phyloP scores from a whole-genome alignment of 2,113 vertebrate genomes.

The Lophius piscatorius region DNA sequence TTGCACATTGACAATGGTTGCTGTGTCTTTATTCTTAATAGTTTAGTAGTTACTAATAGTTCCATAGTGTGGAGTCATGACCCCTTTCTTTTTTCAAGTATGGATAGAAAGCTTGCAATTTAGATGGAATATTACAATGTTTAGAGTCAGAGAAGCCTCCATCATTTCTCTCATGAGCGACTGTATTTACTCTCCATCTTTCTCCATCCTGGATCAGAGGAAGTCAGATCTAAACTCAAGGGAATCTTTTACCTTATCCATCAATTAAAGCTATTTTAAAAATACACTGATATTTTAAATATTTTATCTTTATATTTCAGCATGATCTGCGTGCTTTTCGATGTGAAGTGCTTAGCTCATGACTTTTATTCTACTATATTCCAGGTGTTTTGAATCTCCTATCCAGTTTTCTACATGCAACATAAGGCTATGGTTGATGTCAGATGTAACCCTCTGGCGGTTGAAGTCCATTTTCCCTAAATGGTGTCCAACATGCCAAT shows the following conservation, averaged over 20 bases:
- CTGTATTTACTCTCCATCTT: slow-evolving; percentile 46
- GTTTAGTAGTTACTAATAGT: too few species aligned
- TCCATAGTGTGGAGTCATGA: slow-evolving; percentile 22
- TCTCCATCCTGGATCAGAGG: slow-evolving; percentile 21
- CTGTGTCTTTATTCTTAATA: too few species aligned
- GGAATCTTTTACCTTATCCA: slow-evolving; percentile 24
- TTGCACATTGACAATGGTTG: too few species aligned
- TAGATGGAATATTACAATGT: slow-evolving; percentile 71
- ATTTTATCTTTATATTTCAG: slow-evolving; percentile 15
- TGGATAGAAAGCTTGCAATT: slow-evolving; percentile 45
- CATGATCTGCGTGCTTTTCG: slow-evolving; percentile 1
- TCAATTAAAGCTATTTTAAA: slow-evolving; percentile 44
- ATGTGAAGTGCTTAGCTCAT: background rate
- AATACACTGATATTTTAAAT: slow-evolving; percentile 35
- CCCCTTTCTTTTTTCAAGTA: slow-evolving; percentile 56
- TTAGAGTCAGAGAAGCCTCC: slow-evolving; percentile 51
- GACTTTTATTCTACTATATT: slow-evolving; percentile 16
- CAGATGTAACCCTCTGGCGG: too few species aligned
- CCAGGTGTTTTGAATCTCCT: slow-evolving; percentile 2
- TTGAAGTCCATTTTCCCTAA: too few species aligned
- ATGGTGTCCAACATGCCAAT: too few species aligned
- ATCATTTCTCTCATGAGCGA: slow-evolving; percentile 45
- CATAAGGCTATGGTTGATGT: background rate
- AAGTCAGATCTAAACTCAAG: slow-evolving; percentile 37
- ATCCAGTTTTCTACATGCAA: slow-evolving; percentile 1